phyloP scores from a whole-genome alignment of 2,888 invertebrate species.

The Sphaerophoria rueppellii region DNA sequence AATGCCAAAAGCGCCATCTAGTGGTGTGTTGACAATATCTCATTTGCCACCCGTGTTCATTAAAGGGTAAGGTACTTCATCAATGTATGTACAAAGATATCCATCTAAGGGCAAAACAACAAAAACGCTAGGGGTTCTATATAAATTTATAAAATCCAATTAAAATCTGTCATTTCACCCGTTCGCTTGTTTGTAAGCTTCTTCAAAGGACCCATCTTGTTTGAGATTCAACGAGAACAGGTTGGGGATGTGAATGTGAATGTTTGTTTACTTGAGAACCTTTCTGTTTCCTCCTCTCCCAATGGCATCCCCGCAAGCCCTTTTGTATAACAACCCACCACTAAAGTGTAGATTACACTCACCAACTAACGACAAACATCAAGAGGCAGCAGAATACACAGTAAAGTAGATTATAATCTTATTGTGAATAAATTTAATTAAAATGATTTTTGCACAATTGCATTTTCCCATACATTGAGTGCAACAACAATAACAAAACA shows the following conservation, averaged over 20 bases:
- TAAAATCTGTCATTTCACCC: slow-evolving; percentile 33
- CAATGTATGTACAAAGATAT: too few relatives aligned
- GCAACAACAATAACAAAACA: slow-evolving; percentile 22
- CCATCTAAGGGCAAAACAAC: neutral
- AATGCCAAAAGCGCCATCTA: neutral
- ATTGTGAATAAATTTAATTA: slow-evolving; percentile 56
- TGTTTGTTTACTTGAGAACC: slow-evolving; percentile 28
- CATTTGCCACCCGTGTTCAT: neutral
- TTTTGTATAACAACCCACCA: neutral
- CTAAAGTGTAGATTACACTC: neutral
- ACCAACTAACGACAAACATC: neutral
- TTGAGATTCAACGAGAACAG: neutral
- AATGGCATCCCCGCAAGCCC: neutral
- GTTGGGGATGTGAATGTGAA: too few relatives aligned
- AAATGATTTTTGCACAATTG: slow-evolving; percentile 46
- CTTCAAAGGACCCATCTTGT: neutral
- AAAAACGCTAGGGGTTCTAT: slow-evolving; percentile 3
- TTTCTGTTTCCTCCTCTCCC: neutral
- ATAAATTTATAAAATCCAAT: slow-evolving; percentile 44
- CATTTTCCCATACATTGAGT: slow-evolving; percentile 12
- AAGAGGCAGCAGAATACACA: neutral
- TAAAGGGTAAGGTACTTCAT: too few relatives aligned
- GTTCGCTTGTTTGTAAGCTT: neutral
- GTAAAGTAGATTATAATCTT: slow-evolving; percentile 38
- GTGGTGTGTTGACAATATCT: neutral